Evolutionary conservation across 1,140 invertebrate genomes (phyloP).

Genomic region (Ruditapes philippinarum): DNA sequence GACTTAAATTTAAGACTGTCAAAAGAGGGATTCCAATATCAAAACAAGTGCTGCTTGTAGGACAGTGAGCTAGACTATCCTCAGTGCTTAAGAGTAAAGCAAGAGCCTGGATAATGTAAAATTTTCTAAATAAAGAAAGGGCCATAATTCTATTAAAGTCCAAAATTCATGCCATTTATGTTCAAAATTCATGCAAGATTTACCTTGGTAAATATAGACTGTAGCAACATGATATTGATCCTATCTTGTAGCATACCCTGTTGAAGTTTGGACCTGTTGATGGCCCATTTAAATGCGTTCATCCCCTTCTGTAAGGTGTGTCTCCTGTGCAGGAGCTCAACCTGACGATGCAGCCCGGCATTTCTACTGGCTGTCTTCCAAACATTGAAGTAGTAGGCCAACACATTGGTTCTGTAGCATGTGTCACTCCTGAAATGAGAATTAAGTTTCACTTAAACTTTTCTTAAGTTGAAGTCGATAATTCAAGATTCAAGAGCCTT

Average conservation of each 20-base stretch:
- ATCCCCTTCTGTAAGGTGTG: constrained; percentile 73
- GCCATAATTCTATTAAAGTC: too few species aligned
- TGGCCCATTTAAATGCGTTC: constrained; percentile 76
- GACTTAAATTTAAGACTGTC: too few species aligned
- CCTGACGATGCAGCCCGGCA: constrained; percentile 44
- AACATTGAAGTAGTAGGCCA: constrained; percentile 52
- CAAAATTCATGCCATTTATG: too few species aligned
- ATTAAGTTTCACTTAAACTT: too few species aligned
- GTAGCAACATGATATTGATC: constrained; percentile 63
- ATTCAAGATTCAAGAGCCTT: too few species aligned
- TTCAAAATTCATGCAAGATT: background rate
- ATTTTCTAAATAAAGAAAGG: too few species aligned
- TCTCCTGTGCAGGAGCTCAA: constrained; percentile 55
- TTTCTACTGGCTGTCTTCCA: constrained; percentile 64
- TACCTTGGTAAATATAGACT: constrained; percentile 69
- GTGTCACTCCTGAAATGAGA: constrained; percentile 69
- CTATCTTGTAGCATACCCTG: constrained; percentile 71
- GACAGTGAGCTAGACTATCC: too few species aligned
- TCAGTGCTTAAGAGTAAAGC: too few species aligned
- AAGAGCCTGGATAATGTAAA: too few species aligned
- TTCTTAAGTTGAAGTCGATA: too few species aligned
- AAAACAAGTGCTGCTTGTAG: too few species aligned
- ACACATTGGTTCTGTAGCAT: constrained; percentile 61
- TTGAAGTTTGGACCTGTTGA: constrained; percentile 72
- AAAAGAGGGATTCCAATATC: too few species aligned